phyloP scores from a whole-genome alignment of 2,113 vertebrate genomes.

The Lathamus discolor region DNA sequence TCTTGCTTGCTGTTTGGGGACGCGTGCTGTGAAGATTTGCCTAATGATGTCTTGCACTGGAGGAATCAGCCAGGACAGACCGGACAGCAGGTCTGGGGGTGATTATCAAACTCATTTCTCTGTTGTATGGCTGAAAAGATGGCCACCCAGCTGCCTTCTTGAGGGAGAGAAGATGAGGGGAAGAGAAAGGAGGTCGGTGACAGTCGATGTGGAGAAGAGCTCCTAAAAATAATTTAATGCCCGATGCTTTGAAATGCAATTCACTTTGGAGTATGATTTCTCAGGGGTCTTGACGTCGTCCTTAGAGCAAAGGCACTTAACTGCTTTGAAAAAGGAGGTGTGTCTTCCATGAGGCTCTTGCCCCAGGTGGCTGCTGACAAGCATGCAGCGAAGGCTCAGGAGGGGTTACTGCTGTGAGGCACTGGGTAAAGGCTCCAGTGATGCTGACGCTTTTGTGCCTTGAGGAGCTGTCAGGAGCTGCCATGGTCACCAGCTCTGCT shows the following conservation, averaged over 20 bases:
- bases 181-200: neutral
- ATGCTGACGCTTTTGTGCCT: rapidly evolving
- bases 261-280: neutral
- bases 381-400: rapidly evolving
- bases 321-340: neutral
- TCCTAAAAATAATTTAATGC: neutral
- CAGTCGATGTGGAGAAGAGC: neutral
- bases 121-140: neutral
- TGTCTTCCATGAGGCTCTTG: neutral
- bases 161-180: neutral
- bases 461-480: neutral
- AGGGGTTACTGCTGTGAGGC: neutral
- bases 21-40: rapidly evolving
- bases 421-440: rapidly evolving
- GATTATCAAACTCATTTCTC: neutral
- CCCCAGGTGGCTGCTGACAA: neutral
- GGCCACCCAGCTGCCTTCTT: neutral
- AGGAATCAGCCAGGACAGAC: neutral
- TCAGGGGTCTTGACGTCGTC: neutral
- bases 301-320: neutral
- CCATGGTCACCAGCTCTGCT: rapidly evolving
- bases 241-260: neutral
- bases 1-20: neutral
- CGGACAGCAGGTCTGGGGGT: neutral
- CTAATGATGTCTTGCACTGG: neutral